Percentiles rank a stretch among this genome's conserved stretches.
Conservation (phyloP, 1,140 invertebrate genomes). For the Drosophila takahashii region DNA sequence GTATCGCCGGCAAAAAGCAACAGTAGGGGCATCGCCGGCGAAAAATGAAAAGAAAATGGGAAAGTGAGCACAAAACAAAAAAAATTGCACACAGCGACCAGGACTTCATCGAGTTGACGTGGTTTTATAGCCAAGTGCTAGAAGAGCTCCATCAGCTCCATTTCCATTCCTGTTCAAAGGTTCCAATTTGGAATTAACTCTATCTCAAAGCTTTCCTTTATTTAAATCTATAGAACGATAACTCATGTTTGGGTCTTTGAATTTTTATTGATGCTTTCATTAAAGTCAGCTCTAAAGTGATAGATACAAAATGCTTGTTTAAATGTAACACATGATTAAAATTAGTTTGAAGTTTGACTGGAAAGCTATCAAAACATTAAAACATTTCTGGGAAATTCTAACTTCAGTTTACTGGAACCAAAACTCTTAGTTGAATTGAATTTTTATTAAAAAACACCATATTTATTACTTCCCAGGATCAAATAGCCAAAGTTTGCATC, state of each 20-base stretch:
- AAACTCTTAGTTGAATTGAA: too few relatives aligned
- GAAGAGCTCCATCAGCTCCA: neutral
- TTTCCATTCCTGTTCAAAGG: neutral
- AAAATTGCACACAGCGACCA: slow-evolving; percentile 11
- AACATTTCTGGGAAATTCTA: too few relatives aligned
- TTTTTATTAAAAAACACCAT: neutral
- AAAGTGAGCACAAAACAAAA: slow-evolving; percentile 14
- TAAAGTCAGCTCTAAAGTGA: too few relatives aligned
- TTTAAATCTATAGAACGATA: too few relatives aligned
- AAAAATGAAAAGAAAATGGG: slow-evolving; percentile 37
- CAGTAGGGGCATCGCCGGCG: neutral
- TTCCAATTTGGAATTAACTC: neutral
- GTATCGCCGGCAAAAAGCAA: slow-evolving; percentile 13
- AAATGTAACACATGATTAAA: too few relatives aligned
- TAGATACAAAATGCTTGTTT: too few relatives aligned
- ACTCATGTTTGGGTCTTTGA: too few relatives aligned
- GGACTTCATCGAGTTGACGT: slow-evolving; percentile 15
- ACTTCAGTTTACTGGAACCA: too few relatives aligned
- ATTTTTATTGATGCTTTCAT: too few relatives aligned
- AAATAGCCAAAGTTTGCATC: slow-evolving; percentile 9
- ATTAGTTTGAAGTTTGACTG: too few relatives aligned
- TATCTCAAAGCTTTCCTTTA: too few relatives aligned
- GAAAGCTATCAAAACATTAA: too few relatives aligned
- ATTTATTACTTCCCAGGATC: neutral
- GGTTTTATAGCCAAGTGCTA: neutral